Conservation (phyloP, 2,888 invertebrate genomes). For the Cosmia pyralina region DNA sequence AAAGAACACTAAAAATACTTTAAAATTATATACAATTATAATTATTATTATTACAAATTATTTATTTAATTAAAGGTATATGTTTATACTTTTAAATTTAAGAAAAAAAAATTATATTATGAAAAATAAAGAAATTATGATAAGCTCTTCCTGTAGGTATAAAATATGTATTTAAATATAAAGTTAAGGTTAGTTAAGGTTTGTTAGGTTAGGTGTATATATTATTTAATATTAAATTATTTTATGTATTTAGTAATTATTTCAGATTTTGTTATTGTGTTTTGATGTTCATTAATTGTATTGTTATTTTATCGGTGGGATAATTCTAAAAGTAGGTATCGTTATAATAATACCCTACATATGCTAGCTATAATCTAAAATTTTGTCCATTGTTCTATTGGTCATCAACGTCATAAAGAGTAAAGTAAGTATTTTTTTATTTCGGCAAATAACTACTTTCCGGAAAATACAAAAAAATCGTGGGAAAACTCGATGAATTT, state of each 20-base stretch:
- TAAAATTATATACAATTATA: too few species aligned
- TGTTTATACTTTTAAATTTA: too few species aligned
- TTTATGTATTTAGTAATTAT: background rate
- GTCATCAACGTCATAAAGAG: background rate
- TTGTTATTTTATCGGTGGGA: slow-evolving; percentile 9
- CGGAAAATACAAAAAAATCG: background rate
- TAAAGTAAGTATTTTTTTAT: background rate
- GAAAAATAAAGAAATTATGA: background rate
- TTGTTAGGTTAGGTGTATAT: background rate
- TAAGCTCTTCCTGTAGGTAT: background rate
- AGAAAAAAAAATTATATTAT: too few species aligned
- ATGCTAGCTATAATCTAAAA: too few species aligned
- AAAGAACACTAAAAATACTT: too few species aligned
- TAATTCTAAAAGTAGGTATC: background rate
- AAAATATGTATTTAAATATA: background rate
- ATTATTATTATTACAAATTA: too few species aligned
- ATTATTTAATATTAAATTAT: too few species aligned
- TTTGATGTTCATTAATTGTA: slow-evolving; percentile 5
- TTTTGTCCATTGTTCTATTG: slow-evolving; percentile 9
- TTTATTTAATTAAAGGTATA: too few species aligned
- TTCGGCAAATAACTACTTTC: background rate
- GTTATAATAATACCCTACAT: background rate
- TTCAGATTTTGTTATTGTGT: background rate
- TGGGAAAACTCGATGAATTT: background rate
- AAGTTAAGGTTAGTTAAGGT: background rate